Evolutionary conservation across 2,113 vertebrate genomes (phyloP).

Genomic region (Platysteira castanea): DNA sequence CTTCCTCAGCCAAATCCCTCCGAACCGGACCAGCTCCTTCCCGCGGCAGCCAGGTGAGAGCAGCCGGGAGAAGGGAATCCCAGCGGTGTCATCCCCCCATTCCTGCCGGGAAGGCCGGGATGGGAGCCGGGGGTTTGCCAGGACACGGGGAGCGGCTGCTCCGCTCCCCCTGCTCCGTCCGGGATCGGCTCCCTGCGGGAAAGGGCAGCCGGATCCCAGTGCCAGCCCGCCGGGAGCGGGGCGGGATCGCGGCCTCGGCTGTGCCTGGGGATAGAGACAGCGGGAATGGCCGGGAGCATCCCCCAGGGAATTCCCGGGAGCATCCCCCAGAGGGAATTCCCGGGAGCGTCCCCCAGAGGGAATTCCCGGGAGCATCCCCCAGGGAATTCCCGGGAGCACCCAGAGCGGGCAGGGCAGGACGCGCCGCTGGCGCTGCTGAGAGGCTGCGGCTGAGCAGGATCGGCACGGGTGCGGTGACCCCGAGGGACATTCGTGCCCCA

Average conservation of each 20-base stretch:
- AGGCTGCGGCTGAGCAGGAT: not conserved
- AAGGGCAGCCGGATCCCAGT: not conserved
- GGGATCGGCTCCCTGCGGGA: not conserved
- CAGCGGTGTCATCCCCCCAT: not conserved
- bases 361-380: not conserved
- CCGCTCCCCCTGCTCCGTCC: not conserved
- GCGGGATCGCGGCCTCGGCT: not conserved
- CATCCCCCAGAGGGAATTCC: too few species aligned
- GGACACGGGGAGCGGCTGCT: not conserved
- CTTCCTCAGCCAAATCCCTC: not conserved
- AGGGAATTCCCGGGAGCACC: too few species aligned
- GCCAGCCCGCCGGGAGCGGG: not conserved
- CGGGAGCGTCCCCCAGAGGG: not conserved
- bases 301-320: not conserved
- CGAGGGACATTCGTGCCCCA: not conserved
- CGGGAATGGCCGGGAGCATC: not conserved
- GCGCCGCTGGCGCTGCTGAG: not conserved
- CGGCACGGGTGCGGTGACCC: not conserved
- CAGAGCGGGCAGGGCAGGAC: too few species aligned
- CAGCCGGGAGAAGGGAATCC: not conserved
- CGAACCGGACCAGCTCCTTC: not conserved
- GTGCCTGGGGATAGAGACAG: not conserved
- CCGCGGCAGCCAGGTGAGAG: fast-evolving
- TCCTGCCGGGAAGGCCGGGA: not conserved
- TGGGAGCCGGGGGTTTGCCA: fast-evolving